Evolutionary conservation across 2,888 invertebrate species (phyloP), one percentile per base, ranked within the genome.

Genomic region (Hemaris fuciformis): DNA sequence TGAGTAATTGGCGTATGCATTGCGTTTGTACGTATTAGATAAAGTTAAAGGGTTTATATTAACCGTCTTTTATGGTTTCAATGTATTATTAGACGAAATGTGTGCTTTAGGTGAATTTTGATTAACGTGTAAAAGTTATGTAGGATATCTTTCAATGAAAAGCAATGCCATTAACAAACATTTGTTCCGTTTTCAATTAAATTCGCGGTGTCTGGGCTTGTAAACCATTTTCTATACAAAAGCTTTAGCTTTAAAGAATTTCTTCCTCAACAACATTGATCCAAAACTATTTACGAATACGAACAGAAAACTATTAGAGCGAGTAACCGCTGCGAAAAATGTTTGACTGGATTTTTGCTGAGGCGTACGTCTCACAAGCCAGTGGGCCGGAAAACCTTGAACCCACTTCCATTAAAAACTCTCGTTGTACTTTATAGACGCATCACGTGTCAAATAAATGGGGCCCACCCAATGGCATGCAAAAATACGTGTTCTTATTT

Each of bases 271-370:
- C 13, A 38, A n/a, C 13, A 10, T 10, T 10, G 13, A 34, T 13
- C 10, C 2, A 18, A 20, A 43, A 15, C 48, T 48, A 48, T 25
- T 46, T 2, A n/a, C n/a, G 46, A 23, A 53, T 53, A 25, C 13
- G 48, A 20, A 41, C 15, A 48, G 38, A 57, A 56, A 64, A 62
- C 60, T 57, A 65, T 18, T 63, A 60, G 62, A 60, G 61, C 59
- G 69, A 61, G 46, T 63, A 74, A 66, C 72, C 70, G 61, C 68
- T 62, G 64, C 66, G 71, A 67, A 72, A 66, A 68, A 81, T 76
- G 75, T 83, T 77, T 80, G 77, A 76, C 76, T 66, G 71, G 77
- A 77, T 74, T 79, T 81, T 76, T 75, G 71, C 73, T 62, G 68
- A 64, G 48, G 41, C 58, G 20, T 59, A 59, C 61, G 61, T 57